Evolutionary conservation across 1,140 invertebrate genomes (phyloP).

Genomic region (Pantala flavescens): DNA sequence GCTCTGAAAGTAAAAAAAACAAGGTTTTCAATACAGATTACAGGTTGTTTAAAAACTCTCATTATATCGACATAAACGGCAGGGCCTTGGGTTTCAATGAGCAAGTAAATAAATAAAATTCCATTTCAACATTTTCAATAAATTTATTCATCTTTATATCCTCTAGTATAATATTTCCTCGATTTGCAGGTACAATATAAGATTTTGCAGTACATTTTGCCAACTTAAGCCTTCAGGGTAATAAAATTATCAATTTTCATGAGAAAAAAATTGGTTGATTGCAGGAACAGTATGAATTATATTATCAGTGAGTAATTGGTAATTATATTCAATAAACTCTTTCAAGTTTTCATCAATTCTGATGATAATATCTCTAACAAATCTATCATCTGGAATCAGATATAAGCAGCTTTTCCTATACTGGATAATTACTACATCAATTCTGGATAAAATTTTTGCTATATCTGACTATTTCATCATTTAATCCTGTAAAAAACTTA

Average conservation of each 20-base stretch:
- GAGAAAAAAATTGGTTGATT: neutral
- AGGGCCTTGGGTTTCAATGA: too few species aligned
- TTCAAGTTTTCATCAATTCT: too few species aligned
- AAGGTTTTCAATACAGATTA: too few species aligned
- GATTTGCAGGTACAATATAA: constrained; percentile 3
- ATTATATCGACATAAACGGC: too few species aligned
- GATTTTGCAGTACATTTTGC: neutral
- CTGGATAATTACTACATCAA: too few species aligned
- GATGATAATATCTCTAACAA: neutral
- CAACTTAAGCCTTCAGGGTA: neutral
- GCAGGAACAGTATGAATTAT: neutral
- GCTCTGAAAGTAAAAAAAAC: too few species aligned
- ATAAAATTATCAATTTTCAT: neutral
- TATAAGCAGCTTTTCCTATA: neutral
- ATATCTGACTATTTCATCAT: too few species aligned
- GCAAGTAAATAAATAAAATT: neutral
- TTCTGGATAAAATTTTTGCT: too few species aligned
- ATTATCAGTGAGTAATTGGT: neutral
- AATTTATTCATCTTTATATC: constrained; percentile 1
- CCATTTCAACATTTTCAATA: neutral
- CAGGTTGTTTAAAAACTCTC: too few species aligned
- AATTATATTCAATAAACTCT: neutral
- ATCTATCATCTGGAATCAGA: neutral
- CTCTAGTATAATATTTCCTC: neutral
- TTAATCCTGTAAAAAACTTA: too few species aligned